phyloP scores from a whole-genome alignment of 2,797 vertebrate genomes.

The Ambastaia sidthimunki region DNA sequence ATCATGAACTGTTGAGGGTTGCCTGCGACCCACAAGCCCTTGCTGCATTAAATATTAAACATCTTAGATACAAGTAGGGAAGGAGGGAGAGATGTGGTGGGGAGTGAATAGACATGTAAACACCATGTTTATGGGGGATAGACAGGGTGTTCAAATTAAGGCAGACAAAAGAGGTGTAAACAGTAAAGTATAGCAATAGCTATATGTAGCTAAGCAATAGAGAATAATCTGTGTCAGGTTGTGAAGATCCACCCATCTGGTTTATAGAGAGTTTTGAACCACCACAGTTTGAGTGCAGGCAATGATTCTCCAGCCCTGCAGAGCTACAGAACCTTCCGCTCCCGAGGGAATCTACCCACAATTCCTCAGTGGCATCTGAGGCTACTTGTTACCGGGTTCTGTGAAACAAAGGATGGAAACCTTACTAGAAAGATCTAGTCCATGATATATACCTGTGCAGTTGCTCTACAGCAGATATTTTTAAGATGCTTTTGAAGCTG shows the following conservation, averaged over 20 bases:
- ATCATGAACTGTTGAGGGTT: conserved; percentile 81
- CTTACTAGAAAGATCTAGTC: not conserved
- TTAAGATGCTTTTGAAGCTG: not conserved
- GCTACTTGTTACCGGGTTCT: not conserved
- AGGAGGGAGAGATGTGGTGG: not conserved
- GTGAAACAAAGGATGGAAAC: not conserved
- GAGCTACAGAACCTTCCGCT: conserved; percentile 68
- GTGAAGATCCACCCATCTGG: conserved; percentile 6
- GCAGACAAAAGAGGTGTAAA: not conserved
- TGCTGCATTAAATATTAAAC: conserved; percentile 94
- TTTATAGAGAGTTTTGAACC: conserved; percentile 36
- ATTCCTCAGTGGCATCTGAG: conserved; percentile 10
- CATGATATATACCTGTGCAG: not conserved
- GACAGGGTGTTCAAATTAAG: not conserved
- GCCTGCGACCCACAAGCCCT: conserved; percentile 78
- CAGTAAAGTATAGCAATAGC: conserved; percentile 1
- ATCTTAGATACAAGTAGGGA: conserved; percentile 34
- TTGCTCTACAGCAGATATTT: not conserved
- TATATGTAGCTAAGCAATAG: not conserved
- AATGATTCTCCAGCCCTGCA: conserved; percentile 82
- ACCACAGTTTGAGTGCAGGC: conserved; percentile 82
- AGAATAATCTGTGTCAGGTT: not conserved
- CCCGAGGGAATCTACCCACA: not conserved
- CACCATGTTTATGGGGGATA: not conserved
- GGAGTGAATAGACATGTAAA: conserved; percentile 17